A percentile compares a stretch with the other conserved stretches of the same genome.
Evolutionary conservation across 2,888 invertebrate species (phyloP).

Genomic region (Cosmia trapezina): DNA sequence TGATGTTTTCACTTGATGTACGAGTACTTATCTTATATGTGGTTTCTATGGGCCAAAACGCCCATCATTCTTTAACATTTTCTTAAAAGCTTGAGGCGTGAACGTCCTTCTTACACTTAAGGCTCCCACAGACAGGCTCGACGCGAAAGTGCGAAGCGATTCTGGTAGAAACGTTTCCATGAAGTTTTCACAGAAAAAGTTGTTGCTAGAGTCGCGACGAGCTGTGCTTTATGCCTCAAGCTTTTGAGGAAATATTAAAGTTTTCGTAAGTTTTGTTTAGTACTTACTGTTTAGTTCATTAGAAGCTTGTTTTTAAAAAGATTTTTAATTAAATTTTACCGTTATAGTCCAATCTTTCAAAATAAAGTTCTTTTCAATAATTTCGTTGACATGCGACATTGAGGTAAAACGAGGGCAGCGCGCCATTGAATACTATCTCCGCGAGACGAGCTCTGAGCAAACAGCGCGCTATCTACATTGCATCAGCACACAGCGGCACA

Average conservation of each 20-base stretch:
- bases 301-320: not conserved
- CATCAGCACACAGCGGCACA: conserved; percentile 62
- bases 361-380: not conserved
- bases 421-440: conserved; percentile 45
- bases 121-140: not conserved
- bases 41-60: too few relatives aligned
- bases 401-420: conserved; percentile 49
- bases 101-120: too few relatives aligned
- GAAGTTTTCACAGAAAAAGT: too few relatives aligned
- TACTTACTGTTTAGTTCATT: too few relatives aligned
- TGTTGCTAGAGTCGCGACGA: not conserved
- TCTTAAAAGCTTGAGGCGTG: not conserved
- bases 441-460: conserved; percentile 42
- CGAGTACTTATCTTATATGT: too few relatives aligned
- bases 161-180: not conserved
- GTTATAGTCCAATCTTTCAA: not conserved
- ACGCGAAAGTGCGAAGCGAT: not conserved
- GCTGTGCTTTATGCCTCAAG: not conserved
- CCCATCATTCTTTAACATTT: not conserved
- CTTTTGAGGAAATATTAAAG: too few relatives aligned
- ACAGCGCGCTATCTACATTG: conserved; percentile 66
- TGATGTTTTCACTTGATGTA: too few relatives aligned
- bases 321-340: not conserved
- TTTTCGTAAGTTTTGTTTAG: too few relatives aligned
- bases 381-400: conserved; percentile 3